Conservation (phyloP, 2,113 vertebrate species). For the Lethenteron reissneri region DNA sequence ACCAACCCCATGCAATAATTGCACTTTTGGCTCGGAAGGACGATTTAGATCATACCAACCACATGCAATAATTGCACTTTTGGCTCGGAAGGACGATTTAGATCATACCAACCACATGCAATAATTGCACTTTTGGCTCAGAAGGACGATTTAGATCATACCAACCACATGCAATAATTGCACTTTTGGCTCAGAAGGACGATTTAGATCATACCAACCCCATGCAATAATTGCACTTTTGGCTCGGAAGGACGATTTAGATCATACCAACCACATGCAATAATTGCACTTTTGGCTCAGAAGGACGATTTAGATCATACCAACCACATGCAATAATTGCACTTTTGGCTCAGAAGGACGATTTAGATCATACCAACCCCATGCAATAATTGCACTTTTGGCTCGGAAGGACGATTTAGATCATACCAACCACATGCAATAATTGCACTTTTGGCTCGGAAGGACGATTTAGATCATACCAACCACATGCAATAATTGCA, state of each 20-base stretch:
- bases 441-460: neutral
- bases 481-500: neutral
- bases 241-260: neutral
- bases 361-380: neutral
- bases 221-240: neutral
- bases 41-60: neutral
- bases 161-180: neutral
- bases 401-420: neutral
- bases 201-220: neutral
- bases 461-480: neutral
- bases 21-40: neutral
- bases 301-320: neutral
- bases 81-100: neutral
- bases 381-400: neutral
- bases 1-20: neutral
- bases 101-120: neutral
- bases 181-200: neutral
- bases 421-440: neutral
- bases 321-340: neutral
- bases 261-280: neutral
- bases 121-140: neutral
- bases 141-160: neutral
- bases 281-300: neutral
- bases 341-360: neutral
- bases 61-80: neutral